Evolutionary conservation across 1,140 invertebrate species (phyloP).

Genomic region (Teleogryllus occipitalis): DNA sequence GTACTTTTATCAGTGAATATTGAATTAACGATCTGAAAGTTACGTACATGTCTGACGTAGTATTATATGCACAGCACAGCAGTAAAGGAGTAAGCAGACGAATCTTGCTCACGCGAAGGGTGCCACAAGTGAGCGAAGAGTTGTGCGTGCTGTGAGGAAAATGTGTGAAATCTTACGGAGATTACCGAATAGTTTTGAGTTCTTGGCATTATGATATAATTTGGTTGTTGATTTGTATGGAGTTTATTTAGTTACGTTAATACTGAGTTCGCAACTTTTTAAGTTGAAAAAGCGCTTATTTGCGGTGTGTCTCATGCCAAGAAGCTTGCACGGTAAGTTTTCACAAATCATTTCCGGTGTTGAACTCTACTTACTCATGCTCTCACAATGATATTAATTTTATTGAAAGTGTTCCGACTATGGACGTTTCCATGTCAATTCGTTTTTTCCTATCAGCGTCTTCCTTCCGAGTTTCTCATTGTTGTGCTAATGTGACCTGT

Average conservation of each 20-base stretch:
- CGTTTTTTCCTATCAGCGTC: too few species aligned
- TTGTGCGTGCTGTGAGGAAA: neutral
- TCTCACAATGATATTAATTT: neutral
- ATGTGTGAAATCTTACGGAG: neutral
- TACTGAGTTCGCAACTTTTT: neutral
- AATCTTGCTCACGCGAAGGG: neutral
- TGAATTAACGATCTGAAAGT: neutral
- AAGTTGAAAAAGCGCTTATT: neutral
- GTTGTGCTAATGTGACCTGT: too few species aligned
- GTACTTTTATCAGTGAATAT: neutral
- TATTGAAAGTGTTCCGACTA: too few species aligned
- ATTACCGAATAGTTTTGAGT: neutral
- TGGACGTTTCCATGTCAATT: too few species aligned
- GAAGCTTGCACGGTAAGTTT: slow-evolving; percentile 16
- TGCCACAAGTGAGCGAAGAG: neutral
- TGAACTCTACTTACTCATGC: neutral
- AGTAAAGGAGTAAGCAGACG: neutral
- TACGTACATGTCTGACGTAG: neutral
- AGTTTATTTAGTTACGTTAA: neutral
- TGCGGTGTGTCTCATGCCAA: slow-evolving; percentile 15
- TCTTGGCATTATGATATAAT: neutral
- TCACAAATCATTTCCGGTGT: slow-evolving; percentile 17
- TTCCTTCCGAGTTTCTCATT: too few species aligned
- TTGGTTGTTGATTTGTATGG: neutral
- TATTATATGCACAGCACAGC: neutral